Evolutionary conservation across 1,140 invertebrate genomes (phyloP).

Genomic region (Branchinecta lindahli): DNA sequence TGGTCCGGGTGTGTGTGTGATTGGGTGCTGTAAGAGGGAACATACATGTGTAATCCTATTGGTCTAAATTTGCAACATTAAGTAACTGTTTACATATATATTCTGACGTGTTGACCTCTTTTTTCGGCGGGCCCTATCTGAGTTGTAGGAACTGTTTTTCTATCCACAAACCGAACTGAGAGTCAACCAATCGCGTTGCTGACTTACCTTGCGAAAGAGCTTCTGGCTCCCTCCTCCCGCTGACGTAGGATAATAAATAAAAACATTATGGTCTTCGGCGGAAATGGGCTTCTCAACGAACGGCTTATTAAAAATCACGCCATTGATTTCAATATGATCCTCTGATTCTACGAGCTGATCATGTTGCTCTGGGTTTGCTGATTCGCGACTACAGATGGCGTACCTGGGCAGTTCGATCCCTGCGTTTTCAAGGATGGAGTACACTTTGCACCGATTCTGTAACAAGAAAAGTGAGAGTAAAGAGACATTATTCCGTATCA

Average conservation of each 20-base stretch:
- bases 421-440: constrained; percentile 79
- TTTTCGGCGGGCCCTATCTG: too few relatives aligned
- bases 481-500: not conserved
- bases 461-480: constrained; percentile 24
- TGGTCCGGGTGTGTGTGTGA: too few relatives aligned
- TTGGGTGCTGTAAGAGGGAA: too few relatives aligned
- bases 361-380: constrained; percentile 74
- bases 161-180: too few relatives aligned
- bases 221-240: constrained; percentile 95
- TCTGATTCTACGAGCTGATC: constrained; percentile 80
- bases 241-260: constrained; percentile 97
- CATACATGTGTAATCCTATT: too few relatives aligned
- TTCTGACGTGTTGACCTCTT: too few relatives aligned
- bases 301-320: constrained; percentile 91
- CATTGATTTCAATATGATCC: constrained; percentile 97
- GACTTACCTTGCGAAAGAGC: constrained; percentile 76
- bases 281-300: constrained; percentile 98
- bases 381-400: constrained; percentile 89
- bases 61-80: too few relatives aligned
- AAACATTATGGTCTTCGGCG: constrained; percentile 99
- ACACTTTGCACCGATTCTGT: constrained; percentile 78
- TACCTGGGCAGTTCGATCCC: constrained; percentile 96
- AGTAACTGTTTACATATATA: too few relatives aligned
- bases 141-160: too few relatives aligned
- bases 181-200: not conserved